These are phyloP conservation scores for Idaea aversata DNA, from an alignment of 2,888 invertebrate genomes.

Conservation along the genomic window DNA sequence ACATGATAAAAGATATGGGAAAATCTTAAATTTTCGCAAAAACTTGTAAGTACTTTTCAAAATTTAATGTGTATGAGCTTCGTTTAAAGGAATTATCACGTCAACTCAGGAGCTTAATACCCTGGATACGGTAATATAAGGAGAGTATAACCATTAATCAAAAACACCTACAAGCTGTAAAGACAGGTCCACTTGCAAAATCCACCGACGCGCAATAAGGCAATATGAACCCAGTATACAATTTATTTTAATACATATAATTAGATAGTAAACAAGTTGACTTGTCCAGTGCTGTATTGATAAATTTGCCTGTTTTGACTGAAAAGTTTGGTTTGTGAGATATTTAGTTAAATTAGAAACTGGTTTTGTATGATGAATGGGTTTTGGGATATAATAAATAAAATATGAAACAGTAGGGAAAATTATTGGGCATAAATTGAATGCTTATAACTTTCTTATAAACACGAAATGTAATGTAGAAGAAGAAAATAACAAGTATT, in stretches of 20 bases:
- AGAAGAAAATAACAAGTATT: no score
- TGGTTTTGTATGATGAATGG: not conserved
- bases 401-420: no score
- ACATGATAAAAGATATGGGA: no score
- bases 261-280: not conserved
- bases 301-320: slow-evolving; percentile 11
- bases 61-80: no score
- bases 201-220: not conserved
- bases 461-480: no score
- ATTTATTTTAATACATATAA: not conserved
- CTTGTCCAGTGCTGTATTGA: slow-evolving; percentile 22
- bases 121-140: not conserved
- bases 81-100: no score
- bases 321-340: not conserved
- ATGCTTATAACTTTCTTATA: no score
- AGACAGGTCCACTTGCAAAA: not conserved
- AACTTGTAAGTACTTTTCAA: no score
- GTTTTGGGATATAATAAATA: not conserved
- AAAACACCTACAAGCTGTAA: not conserved
- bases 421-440: no score
- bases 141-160: not conserved
- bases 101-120: no score
- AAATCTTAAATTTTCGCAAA: no score
- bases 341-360: not conserved
- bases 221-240: not conserved